These are phyloP conservation scores for Anableps anableps DNA, from an alignment of 2,797 vertebrate genomes.

Conservation along the genomic window DNA sequence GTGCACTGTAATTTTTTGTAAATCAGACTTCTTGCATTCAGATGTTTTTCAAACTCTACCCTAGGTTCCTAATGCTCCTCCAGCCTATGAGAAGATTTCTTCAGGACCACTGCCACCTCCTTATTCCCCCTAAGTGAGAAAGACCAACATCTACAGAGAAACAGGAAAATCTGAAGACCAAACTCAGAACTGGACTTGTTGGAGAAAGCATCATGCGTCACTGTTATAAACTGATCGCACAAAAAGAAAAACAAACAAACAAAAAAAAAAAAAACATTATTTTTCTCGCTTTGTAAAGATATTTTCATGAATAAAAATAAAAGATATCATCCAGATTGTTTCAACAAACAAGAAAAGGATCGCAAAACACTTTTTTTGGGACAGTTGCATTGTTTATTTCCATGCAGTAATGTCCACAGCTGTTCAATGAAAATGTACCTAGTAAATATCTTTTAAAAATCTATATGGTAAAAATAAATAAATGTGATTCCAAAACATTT, in stretches of 20 bases:
- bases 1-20: not conserved
- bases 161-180: constrained; percentile 28
- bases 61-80: constrained; percentile 92
- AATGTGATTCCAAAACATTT: constrained; percentile 83
- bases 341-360: constrained; percentile 46
- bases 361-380: constrained; percentile 35
- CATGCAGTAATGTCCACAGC: constrained; percentile 87
- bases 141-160: constrained; percentile 25
- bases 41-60: constrained; percentile 29
- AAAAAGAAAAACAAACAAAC: constrained; percentile 7
- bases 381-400: constrained; percentile 87
- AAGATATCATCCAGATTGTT: constrained; percentile 37
- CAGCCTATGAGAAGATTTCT: constrained; percentile 91
- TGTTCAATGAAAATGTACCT: constrained; percentile 89
- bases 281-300: constrained; percentile 37
- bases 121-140: constrained; percentile 85
- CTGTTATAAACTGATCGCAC: constrained; percentile 19
- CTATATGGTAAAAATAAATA: constrained; percentile 96
- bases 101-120: constrained; percentile 86
- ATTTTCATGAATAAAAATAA: constrained; percentile 24
- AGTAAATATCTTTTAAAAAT: constrained; percentile 91
- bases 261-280: constrained; percentile 2
- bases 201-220: constrained; percentile 17
- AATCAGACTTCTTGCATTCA: not conserved
- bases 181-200: constrained; percentile 25